Evolutionary conservation across 1,140 invertebrate species (phyloP).

Genomic region (Eurytemora carolleeae): DNA sequence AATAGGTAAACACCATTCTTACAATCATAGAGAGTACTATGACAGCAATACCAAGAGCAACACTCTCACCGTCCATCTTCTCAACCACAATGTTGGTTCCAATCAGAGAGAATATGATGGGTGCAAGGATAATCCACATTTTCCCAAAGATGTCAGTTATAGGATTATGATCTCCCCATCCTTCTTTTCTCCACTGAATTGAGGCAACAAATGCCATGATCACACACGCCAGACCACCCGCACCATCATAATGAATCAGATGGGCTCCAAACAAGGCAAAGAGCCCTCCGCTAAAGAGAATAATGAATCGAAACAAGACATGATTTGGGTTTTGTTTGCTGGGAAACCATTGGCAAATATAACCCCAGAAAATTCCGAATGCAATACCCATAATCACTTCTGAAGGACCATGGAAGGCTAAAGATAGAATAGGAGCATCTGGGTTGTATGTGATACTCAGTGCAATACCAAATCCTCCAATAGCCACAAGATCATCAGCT

Average conservation of each 20-base stretch:
- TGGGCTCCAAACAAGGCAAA: slow-evolving; percentile 31
- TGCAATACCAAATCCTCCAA: slow-evolving; percentile 68
- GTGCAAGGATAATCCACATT: slow-evolving; percentile 85
- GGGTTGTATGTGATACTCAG: slow-evolving; percentile 51
- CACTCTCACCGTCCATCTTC: slow-evolving; percentile 27
- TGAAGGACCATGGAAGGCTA: slow-evolving; percentile 21
- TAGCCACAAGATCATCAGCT: slow-evolving; percentile 58
- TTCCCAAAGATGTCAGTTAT: slow-evolving; percentile 5
- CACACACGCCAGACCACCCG: slow-evolving; percentile 28
- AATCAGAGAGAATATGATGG: slow-evolving; percentile 71
- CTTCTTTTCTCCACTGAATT: slow-evolving; percentile 4
- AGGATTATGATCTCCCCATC: slow-evolving; percentile 14
- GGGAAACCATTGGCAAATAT: slow-evolving; percentile 21
- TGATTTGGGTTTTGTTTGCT: slow-evolving; percentile 22
- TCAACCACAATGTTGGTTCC: slow-evolving; percentile 47
- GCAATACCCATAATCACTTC: slow-evolving; percentile 21
- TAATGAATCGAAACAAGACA: slow-evolving; percentile 23
- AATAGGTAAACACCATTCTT: slow-evolving; percentile 35
- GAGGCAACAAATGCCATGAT: slow-evolving; percentile 28
- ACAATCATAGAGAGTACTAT: slow-evolving; percentile 33
- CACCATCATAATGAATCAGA: slow-evolving; percentile 24
- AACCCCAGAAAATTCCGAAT: slow-evolving; percentile 20
- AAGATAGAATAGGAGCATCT: slow-evolving; percentile 34
- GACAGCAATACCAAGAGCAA: slow-evolving; percentile 31
- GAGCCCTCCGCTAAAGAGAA: slow-evolving; percentile 27